phyloP scores from a whole-genome alignment of 1,140 invertebrate species.

The Colletes latitarsis region DNA sequence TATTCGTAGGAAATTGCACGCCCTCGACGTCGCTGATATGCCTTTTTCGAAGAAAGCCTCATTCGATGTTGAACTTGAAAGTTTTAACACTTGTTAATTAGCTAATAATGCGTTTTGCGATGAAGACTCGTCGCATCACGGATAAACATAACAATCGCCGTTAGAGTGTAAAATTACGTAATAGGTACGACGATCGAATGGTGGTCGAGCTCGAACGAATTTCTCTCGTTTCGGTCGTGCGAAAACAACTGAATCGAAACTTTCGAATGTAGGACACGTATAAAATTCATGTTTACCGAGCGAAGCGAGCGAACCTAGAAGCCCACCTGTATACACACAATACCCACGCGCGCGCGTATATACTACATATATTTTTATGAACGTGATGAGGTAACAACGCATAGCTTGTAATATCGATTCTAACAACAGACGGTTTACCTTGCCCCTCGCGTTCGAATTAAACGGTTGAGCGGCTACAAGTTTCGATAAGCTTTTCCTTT shows the following conservation, averaged over 20 bases:
- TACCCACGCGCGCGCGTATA: conserved; percentile 60
- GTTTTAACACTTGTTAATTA: conserved; percentile 81
- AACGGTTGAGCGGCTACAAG: conserved; percentile 63
- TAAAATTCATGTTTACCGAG: conserved; percentile 57
- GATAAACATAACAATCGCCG: conserved; percentile 49
- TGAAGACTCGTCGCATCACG: conserved; percentile 5
- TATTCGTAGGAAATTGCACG: conserved; percentile 69
- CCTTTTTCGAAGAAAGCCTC: conserved; percentile 79
- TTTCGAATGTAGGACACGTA: conserved; percentile 42
- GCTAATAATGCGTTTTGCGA: conserved; percentile 64
- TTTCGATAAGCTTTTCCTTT: conserved; percentile 52
- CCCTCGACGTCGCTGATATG: conserved; percentile 75
- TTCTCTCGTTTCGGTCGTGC: conserved; percentile 64
- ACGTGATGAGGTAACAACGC: conserved; percentile 78
- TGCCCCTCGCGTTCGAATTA: conserved; percentile 66
- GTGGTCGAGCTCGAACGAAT: conserved; percentile 51
- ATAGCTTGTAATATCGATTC: conserved; percentile 78
- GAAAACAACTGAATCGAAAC: conserved; percentile 33
- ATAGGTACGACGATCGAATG: conserved; percentile 54
- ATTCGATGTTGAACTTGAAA: conserved; percentile 81
- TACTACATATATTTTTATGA: conserved; percentile 79
- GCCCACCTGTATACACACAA: conserved; percentile 72
- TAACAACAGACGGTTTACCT: conserved; percentile 61
- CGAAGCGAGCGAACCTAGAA: conserved; percentile 66
- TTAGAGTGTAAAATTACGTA: conserved; percentile 54